Evolutionary conservation across 2,888 invertebrate genomes (phyloP), one percentile per base, ranked within the genome.

Genomic region (Resseliella maxima): DNA sequence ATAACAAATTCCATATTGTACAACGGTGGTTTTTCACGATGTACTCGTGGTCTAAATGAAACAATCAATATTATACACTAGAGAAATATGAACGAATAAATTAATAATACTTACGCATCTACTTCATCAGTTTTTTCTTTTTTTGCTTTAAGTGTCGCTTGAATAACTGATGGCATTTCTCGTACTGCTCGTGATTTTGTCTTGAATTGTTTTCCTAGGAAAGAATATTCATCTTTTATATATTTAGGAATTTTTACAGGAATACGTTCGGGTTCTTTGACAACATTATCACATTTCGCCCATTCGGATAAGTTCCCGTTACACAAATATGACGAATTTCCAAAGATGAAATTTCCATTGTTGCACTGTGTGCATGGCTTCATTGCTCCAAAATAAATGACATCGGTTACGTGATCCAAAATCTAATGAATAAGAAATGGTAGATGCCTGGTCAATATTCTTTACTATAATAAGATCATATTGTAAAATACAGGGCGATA

Each of bases 351-450:
- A 89, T 97, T 95, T 0, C 96, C 96, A 12, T 83, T 83, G n/a
- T 81, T 81, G 27, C 86, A 86, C 0, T 92, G 90, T 86, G 93
- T 93, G 89, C 99, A 99, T 0, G 93, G 93, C 87, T 93, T 90
- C 2, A 97, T 92, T 1, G 94, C 94, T 45, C 99, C 99, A 92
- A 99, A 99, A 0, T 95, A 93, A 94, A 99, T 95, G 46, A 94
- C 92, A 91, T 99, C 99, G 15, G 96, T 93, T 6, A 98, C 90
- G 86, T 93, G 92, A 90, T 98, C 96, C 87, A 96, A 90, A 86
- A 95, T 93, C 95, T 97, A 89, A 41, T n/a, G n/a, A 86, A 27
- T 18, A 46, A 46, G 18, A 38, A n/a, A 46, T 15, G 38, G 8
- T 31, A 72, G n/a, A n/a, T n/a, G n/a, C n/a, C n/a, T n/a, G n/a